A percentile compares a stretch with the other conserved stretches of the same genome.
Conservation (phyloP, 2,888 invertebrate genomes). For the Drosophila maculinotata region DNA sequence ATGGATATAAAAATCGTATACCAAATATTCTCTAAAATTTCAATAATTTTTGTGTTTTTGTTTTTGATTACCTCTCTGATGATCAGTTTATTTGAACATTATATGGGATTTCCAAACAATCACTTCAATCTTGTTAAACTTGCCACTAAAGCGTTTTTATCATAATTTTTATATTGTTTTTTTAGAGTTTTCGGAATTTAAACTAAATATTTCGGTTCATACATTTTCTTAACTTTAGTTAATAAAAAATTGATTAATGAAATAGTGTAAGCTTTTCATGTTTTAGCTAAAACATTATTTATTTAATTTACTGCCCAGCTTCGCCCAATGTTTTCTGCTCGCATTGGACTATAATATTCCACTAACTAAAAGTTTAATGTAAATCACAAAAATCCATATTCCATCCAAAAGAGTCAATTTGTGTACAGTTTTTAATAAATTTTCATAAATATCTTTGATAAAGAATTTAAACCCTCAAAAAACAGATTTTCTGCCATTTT, state of each 20-base stretch:
- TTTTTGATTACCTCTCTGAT: neutral
- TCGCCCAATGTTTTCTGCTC: no score
- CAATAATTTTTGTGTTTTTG: constrained; percentile 1
- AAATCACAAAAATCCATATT: no score
- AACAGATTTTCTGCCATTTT: no score
- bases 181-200: constrained; percentile 15
- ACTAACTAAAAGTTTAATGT: no score
- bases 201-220: constrained; percentile 38
- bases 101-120: constrained; percentile 12
- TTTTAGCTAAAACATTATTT: constrained; percentile 31
- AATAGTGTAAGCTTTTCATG: constrained; percentile 27
- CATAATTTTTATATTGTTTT: constrained; percentile 3
- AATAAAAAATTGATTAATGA: constrained; percentile 37
- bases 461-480: no score
- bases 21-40: constrained; percentile 12
- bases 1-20: constrained; percentile 1
- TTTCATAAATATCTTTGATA: no score
- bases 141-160: neutral
- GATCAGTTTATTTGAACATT: constrained; percentile 1
- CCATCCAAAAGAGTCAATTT: no score
- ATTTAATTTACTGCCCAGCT: constrained; percentile 33
- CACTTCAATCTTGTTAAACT: constrained; percentile 1
- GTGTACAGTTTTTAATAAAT: no score
- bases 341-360: no score
- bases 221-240: constrained; percentile 41